Conservation (phyloP, 2,888 invertebrate genomes). For the Rhorus exstirpatorius region DNA sequence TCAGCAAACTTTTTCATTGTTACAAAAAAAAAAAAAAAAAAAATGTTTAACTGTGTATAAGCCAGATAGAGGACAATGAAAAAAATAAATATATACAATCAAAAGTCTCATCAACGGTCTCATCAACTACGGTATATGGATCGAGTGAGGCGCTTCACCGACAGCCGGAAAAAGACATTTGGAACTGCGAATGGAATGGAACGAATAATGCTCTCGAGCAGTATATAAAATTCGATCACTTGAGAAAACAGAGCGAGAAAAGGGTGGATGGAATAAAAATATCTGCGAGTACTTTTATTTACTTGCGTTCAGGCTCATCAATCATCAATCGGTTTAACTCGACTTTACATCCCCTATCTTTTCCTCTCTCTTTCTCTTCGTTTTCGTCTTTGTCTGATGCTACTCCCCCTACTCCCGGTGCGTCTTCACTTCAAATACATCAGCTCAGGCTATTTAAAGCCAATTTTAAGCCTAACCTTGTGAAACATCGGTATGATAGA, state of each 20-base stretch:
- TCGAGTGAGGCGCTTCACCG: no score
- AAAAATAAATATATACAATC: no score
- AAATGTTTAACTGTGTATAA: no score
- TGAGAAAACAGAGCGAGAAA: constrained; percentile 51
- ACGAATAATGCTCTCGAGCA: constrained; percentile 13
- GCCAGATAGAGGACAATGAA: no score
- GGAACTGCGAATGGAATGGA: constrained; percentile 35
- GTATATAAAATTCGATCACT: constrained; percentile 29
- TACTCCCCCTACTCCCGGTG: constrained; percentile 3
- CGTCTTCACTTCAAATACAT: constrained; percentile 46
- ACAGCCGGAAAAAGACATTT: no score
- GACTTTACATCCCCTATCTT: constrained; percentile 24
- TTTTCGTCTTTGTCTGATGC: constrained; percentile 48
- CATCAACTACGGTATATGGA: no score
- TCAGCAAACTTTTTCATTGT: no score
- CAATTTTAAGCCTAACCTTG: constrained; percentile 5
- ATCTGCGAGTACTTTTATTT: constrained; percentile 29
- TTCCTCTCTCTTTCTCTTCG: background rate
- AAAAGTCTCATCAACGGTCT: no score
- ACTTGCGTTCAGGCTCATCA: constrained; percentile 50
- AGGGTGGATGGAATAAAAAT: constrained; percentile 53
- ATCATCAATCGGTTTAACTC: constrained; percentile 52
- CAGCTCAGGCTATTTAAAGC: constrained; percentile 16
- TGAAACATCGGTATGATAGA: no score
- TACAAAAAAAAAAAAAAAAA: no score